Percentiles rank a stretch among this genome's conserved stretches.
Evolutionary conservation across 1,140 invertebrate genomes (phyloP).

Genomic region (Drosophila kikkawai): DNA sequence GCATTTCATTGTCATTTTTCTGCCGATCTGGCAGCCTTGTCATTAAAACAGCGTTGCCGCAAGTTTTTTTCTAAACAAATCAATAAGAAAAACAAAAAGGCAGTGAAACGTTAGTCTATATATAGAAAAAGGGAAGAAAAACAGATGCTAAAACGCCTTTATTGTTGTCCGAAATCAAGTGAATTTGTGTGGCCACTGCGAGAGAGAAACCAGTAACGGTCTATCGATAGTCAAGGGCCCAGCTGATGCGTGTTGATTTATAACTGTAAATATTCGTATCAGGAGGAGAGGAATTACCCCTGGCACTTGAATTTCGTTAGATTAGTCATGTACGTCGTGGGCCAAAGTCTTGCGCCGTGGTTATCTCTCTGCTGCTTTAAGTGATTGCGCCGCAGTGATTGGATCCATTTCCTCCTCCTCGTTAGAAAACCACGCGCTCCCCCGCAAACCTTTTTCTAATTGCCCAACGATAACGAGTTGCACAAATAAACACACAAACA

Average conservation of each 20-base stretch:
- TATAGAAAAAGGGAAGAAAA: slow-evolving; percentile 7
- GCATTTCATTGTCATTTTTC: too few species aligned
- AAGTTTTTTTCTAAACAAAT: slow-evolving; percentile 10
- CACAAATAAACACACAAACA: slow-evolving; percentile 39
- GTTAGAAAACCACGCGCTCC: slow-evolving; percentile 26
- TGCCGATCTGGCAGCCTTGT: background rate
- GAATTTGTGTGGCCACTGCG: background rate
- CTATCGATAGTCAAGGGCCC: slow-evolving; percentile 29
- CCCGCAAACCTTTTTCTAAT: slow-evolving; percentile 9
- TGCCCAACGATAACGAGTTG: slow-evolving; percentile 52
- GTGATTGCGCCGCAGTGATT: slow-evolving; percentile 16
- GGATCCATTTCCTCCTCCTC: slow-evolving; percentile 32
- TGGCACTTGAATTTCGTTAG: slow-evolving; percentile 43
- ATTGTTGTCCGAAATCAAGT: background rate
- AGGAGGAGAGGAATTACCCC: slow-evolving; percentile 12
- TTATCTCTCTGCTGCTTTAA: slow-evolving; percentile 27
- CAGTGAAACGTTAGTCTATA: background rate
- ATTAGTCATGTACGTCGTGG: slow-evolving; percentile 42
- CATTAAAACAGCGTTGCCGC: background rate
- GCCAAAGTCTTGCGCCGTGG: slow-evolving; percentile 15
- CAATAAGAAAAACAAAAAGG: slow-evolving; percentile 13
- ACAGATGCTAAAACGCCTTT: background rate
- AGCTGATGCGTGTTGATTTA: slow-evolving; percentile 30
- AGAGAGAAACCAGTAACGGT: background rate
- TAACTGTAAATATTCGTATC: slow-evolving; percentile 22